These are phyloP conservation scores for honey bee (Apis mellifera) DNA, from an alignment of 1,140 invertebrate genomes.

Conservation along the genomic window Amel_HAv3.1 CM009943.2:7852001-7852500, in stretches of 20 bases:
- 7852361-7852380: background rate
- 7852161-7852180: slow-evolving; percentile 71
- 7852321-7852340: slow-evolving; percentile 71
- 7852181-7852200: slow-evolving; percentile 76
- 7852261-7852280: slow-evolving; percentile 67
- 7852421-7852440: background rate
- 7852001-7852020: too few species aligned
- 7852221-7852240: slow-evolving; percentile 73
- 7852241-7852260: slow-evolving; percentile 48
- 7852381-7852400: slow-evolving; percentile 59
- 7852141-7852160: slow-evolving; percentile 21
- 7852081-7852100: too few species aligned
- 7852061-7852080: too few species aligned
- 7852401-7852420: background rate
- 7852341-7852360: slow-evolving; percentile 70
- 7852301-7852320: slow-evolving; percentile 76
- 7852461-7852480: slow-evolving; percentile 27
- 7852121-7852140: slow-evolving; percentile 10
- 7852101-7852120: too few species aligned
- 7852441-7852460: slow-evolving; percentile 26
- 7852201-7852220: slow-evolving; percentile 74
- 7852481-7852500: background rate
- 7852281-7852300: slow-evolving; percentile 79
- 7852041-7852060: too few species aligned
- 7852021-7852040: too few species aligned